Evolutionary conservation across 2,113 vertebrate species (phyloP).

Genomic region (Mola mola): DNA sequence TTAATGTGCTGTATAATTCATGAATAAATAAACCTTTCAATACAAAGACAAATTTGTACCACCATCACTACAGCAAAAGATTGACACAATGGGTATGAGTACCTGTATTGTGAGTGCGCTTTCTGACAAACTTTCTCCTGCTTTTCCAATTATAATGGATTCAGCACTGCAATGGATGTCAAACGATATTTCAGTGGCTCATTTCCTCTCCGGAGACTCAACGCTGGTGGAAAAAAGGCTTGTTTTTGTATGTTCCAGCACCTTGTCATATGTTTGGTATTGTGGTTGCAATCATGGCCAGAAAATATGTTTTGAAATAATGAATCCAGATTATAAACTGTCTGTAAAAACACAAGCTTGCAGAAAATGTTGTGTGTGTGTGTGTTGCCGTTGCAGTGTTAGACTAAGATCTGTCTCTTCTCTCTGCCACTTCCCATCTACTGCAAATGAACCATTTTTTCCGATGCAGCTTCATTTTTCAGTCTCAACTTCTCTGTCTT

Average conservation of each 20-base stretch:
- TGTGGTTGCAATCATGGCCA: conserved; percentile 32
- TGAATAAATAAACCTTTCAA: conserved; percentile 65
- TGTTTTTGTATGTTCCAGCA: conserved; percentile 30
- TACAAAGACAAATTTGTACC: conserved; percentile 52
- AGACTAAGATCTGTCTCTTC: conserved; percentile 4
- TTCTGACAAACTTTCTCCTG: conserved; percentile 65
- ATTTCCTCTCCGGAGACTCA: conserved; percentile 34
- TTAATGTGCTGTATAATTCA: conserved; percentile 59
- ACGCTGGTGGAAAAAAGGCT: conserved; percentile 55
- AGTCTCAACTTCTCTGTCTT: too few relatives aligned
- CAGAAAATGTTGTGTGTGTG: neutral
- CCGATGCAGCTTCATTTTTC: conserved; percentile 4
- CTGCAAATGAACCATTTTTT: conserved; percentile 5
- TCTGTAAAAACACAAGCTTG: too few relatives aligned
- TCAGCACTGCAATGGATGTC: conserved; percentile 47
- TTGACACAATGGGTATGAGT: conserved; percentile 71
- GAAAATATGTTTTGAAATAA: neutral
- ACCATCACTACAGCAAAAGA: conserved; percentile 48
- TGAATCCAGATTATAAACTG: neutral
- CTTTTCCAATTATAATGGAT: conserved; percentile 71
- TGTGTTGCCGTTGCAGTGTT: neutral
- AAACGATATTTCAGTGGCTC: conserved; percentile 50
- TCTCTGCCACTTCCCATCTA: conserved; percentile 6
- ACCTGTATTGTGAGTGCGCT: conserved; percentile 44
- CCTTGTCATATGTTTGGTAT: conserved; percentile 17